These are phyloP conservation scores for Percopsis transmontana DNA, from an alignment of 2,113 vertebrate species.

Conservation along the genomic window DNA sequence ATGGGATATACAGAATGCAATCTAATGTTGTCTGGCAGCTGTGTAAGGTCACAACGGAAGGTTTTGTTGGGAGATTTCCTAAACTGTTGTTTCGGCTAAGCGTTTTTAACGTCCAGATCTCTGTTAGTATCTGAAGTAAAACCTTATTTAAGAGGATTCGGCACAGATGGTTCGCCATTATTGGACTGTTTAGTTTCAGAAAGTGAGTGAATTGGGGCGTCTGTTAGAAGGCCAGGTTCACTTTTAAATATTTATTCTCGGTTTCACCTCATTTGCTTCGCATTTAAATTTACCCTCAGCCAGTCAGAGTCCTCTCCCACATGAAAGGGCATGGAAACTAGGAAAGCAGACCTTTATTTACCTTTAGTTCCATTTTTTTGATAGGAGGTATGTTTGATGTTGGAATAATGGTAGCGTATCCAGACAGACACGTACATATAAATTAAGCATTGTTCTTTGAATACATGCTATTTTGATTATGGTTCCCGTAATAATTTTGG, in stretches of 20 bases:
- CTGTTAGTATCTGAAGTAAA: conserved; percentile 61
- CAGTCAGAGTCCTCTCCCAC: conserved; percentile 37
- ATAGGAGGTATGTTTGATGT: too few relatives aligned
- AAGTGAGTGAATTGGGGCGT: conserved; percentile 44
- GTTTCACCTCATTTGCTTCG: conserved; percentile 24
- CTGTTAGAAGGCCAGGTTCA: conserved; percentile 24
- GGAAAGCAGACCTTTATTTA: too few relatives aligned
- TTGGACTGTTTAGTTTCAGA: conserved; percentile 64
- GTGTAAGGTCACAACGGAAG: conserved; percentile 21
- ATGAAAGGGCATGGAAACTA: too few relatives aligned
- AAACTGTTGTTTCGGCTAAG: conserved; percentile 39
- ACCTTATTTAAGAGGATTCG: conserved; percentile 73
- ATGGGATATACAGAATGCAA: too few relatives aligned
- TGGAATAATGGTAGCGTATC: too few relatives aligned
- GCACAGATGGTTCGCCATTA: conserved; percentile 72
- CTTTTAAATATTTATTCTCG: not conserved
- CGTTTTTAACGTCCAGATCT: conserved; percentile 46
- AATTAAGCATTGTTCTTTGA: too few relatives aligned
- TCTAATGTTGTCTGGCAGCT: not conserved
- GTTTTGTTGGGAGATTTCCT: conserved; percentile 26
- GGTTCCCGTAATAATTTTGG: too few relatives aligned
- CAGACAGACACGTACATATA: too few relatives aligned
- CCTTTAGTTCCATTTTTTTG: too few relatives aligned
- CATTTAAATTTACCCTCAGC: not conserved
- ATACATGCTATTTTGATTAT: too few relatives aligned